Evolutionary conservation across 2,113 vertebrate species (phyloP).

Genomic region (Paramisgurnus dabryanus): DNA sequence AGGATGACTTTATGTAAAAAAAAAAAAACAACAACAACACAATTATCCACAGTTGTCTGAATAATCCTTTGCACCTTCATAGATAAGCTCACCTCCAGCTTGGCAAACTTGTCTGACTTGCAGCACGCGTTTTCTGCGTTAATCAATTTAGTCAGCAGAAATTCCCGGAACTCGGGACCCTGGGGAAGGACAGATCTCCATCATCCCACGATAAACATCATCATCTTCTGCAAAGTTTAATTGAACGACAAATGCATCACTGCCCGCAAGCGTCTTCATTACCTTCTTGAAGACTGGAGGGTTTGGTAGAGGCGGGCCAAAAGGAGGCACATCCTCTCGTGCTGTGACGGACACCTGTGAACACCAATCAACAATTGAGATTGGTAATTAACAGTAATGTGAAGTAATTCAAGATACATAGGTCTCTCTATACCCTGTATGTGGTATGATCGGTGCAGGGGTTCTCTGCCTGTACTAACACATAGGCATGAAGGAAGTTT

Average conservation of each 20-base stretch:
- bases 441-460: slow-evolving; percentile 77
- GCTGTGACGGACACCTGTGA: slow-evolving; percentile 89
- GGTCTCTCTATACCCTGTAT: slow-evolving; percentile 83
- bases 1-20: too few species aligned
- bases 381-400: not conserved
- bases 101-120: slow-evolving; percentile 95
- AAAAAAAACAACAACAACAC: too few species aligned
- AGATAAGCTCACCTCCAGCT: slow-evolving; percentile 84
- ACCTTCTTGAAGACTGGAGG: slow-evolving; percentile 92
- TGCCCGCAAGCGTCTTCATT: slow-evolving; percentile 43
- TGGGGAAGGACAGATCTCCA: slow-evolving; percentile 62
- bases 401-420: not conserved
- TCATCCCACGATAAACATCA: slow-evolving; percentile 34
- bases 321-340: slow-evolving; percentile 88
- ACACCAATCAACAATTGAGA: slow-evolving; percentile 21
- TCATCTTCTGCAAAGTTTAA: not conserved
- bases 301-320: slow-evolving; percentile 85
- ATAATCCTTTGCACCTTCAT: not conserved
- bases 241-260: not conserved
- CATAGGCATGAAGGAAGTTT: slow-evolving; percentile 93
- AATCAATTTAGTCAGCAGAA: slow-evolving; percentile 94
- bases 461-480: slow-evolving; percentile 89
- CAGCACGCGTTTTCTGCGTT: slow-evolving; percentile 96
- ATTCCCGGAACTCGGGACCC: slow-evolving; percentile 93
- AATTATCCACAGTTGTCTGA: not conserved